Evolutionary conservation across 2,888 invertebrate genomes (phyloP), one percentile per base, ranked within the genome.

Genomic region (Pristionchus japonicus): DNA sequence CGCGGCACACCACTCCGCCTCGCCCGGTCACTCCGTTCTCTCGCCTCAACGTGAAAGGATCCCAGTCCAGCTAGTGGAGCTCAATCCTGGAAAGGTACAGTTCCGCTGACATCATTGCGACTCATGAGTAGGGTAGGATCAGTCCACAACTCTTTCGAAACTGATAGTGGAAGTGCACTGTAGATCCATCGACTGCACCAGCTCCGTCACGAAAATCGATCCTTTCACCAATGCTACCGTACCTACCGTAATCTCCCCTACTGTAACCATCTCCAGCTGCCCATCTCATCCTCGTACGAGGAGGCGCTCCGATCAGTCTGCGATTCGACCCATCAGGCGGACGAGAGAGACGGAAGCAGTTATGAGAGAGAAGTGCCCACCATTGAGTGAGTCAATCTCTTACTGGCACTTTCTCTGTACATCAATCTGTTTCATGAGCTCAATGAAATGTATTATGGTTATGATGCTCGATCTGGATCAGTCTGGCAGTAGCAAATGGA

Each of bases 241-340:
- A n/a, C n/a, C n/a, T n/a, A n/a, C n/a, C n/a, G n/a, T n/a, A n/a
- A n/a, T n/a, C n/a, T n/a, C n/a, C n/a, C n/a, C n/a, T n/a, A n/a
- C n/a, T 31, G 15, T 3, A 3, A 34, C 13, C 1, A 67, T 67
- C 31, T 61, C 2, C 67, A 89, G 37, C 43, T 91, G 64, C 89
- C 91, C 13, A 88, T 88, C 23, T 90, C 91, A 7, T 88, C 90
- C 20, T 92, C 92, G 17, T 92, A 92, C 80, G 89, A 91, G 23
- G 92, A 92, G 52, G 92, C 92, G 0, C 84, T 92, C 27, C 89
- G 89, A 40, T 87, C 88, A 7, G 84, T 88, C 74, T n/a, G 88
- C 49, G 86, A 70, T 49, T 23, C 31, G n/a, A 13, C 34, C 0
- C 31, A 23, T 6, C 11, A 61, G 40, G n/a, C n/a, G 23, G 84